A percentile compares a stretch with the other conserved stretches of the same genome.
These are phyloP conservation scores for Allobates femoralis DNA, from an alignment of 2,797 vertebrate species.

Conservation along the genomic window DNA sequence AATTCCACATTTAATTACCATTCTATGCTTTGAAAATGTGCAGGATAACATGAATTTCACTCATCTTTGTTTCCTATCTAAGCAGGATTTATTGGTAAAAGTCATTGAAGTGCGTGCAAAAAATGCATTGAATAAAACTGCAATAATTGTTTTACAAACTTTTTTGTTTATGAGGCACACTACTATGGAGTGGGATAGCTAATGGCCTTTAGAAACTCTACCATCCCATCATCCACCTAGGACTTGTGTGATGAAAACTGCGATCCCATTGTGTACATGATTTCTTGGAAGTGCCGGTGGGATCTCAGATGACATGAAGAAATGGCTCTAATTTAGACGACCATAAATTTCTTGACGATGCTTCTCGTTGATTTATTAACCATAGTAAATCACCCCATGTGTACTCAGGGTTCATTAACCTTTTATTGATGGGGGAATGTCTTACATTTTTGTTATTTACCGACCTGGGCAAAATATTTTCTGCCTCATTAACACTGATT, in stretches of 20 bases:
- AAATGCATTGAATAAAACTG: no score
- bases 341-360: slow-evolving; percentile 38
- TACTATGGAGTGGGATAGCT: no score
- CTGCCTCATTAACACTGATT: slow-evolving; percentile 60
- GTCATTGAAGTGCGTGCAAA: no score
- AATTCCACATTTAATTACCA: no score
- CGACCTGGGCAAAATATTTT: slow-evolving; percentile 57
- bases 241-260: background rate
- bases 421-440: slow-evolving; percentile 57
- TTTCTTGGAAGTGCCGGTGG: background rate
- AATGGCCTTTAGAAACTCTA: background rate
- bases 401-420: slow-evolving; percentile 59
- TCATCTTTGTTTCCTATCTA: no score
- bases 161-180: no score
- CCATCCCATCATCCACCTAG: background rate
- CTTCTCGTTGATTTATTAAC: slow-evolving; percentile 54
- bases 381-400: slow-evolving; percentile 21
- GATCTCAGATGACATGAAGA: background rate
- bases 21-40: no score
- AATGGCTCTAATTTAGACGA: slow-evolving; percentile 28
- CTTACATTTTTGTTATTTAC: slow-evolving; percentile 58
- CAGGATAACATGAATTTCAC: no score
- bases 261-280: background rate
- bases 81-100: no score
- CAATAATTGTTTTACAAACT: no score